These are phyloP conservation scores for Carapus acus DNA, from an alignment of 2,797 vertebrate species.

Conservation along the genomic window DNA sequence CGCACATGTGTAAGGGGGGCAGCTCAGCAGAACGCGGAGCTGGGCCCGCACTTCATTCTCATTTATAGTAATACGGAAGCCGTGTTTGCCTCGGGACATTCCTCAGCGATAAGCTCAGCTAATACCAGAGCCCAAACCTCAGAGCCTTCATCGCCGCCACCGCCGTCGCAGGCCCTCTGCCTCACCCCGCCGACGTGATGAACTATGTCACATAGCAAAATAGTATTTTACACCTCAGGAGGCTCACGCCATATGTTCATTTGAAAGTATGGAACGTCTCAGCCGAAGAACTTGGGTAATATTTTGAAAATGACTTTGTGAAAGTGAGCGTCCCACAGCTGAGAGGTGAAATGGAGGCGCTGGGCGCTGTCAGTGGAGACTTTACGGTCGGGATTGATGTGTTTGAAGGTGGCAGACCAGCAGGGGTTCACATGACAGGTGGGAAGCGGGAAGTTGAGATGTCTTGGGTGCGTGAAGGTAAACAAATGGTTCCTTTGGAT, in stretches of 20 bases:
- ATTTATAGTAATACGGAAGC: slow-evolving; percentile 67
- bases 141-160: slow-evolving; percentile 38
- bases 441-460: too few species aligned
- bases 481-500: too few species aligned
- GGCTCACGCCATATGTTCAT: not conserved
- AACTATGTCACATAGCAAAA: slow-evolving; percentile 18
- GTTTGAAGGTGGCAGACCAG: too few species aligned
- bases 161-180: slow-evolving; percentile 29
- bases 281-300: too few species aligned
- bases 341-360: too few species aligned
- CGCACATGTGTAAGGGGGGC: slow-evolving; percentile 53
- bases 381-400: too few species aligned
- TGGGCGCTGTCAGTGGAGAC: too few species aligned
- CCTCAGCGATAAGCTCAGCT: slow-evolving; percentile 64
- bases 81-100: slow-evolving; percentile 69
- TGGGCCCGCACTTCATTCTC: slow-evolving; percentile 56
- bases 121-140: slow-evolving; percentile 58
- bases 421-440: too few species aligned
- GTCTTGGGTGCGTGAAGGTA: too few species aligned
- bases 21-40: slow-evolving; percentile 50
- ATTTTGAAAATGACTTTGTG: too few species aligned
- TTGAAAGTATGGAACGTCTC: not conserved
- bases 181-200: slow-evolving; percentile 16
- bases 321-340: too few species aligned
- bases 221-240: slow-evolving; percentile 8